Percentiles rank a stretch among this genome's conserved stretches.
phyloP scores from a whole-genome alignment of 2,888 invertebrate species.

The Spatulosminthurus flaviceps region DNA sequence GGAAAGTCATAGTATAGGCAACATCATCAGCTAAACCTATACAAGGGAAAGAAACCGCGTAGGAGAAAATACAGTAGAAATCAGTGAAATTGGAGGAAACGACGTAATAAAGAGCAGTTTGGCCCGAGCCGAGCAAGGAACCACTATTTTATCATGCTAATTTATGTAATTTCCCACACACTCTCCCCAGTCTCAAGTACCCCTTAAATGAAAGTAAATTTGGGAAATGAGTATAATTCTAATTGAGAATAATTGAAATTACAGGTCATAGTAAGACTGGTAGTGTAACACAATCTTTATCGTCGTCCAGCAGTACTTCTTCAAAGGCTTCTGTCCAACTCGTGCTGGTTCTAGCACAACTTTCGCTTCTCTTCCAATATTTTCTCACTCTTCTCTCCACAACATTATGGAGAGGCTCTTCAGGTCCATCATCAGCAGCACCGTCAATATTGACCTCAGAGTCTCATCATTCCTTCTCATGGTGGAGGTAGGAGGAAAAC shows the following conservation, averaged over 20 bases:
- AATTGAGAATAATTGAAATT: conserved; percentile 11
- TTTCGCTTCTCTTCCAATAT: conserved; percentile 48
- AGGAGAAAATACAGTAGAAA: no score
- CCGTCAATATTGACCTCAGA: conserved; percentile 35
- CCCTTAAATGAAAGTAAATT: no score
- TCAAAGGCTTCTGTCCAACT: conserved; percentile 60
- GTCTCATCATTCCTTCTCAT: neutral
- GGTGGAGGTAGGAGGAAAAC: conserved; percentile 24
- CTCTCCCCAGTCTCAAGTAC: no score
- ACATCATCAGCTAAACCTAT: no score
- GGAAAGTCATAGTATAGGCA: no score
- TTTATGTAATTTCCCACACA: no score
- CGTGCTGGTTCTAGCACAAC: conserved; percentile 51
- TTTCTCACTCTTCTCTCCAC: neutral
- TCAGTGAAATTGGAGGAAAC: no score
- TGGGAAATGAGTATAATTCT: no score
- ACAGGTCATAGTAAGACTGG: conserved; percentile 58
- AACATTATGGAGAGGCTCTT: neutral
- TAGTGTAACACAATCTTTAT: conserved; percentile 59
- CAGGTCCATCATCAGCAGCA: neutral
- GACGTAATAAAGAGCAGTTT: no score
- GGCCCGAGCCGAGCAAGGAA: no score
- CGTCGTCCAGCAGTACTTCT: conserved; percentile 45
- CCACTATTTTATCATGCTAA: no score
- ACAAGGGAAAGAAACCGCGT: no score